Evolutionary conservation across 2,888 invertebrate genomes (phyloP).

Genomic region (Leptopilina syphax): DNA sequence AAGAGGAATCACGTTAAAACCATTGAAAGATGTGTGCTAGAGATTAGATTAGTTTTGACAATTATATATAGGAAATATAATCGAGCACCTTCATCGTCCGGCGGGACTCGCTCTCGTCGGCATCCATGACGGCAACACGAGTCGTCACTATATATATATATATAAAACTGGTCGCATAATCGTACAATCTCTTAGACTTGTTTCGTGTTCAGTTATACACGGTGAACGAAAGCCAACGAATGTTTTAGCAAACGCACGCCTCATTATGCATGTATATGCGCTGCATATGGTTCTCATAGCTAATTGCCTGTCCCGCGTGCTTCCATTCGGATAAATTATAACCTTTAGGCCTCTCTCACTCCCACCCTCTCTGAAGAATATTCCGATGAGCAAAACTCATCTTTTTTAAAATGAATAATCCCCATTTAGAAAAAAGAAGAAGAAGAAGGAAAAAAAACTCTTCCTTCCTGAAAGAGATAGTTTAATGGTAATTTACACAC

Average conservation of each 20-base stretch:
- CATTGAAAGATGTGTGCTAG: slow-evolving; percentile 44
- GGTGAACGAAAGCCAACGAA: slow-evolving; percentile 43
- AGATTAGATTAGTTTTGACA: slow-evolving; percentile 52
- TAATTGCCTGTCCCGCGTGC: slow-evolving; percentile 51
- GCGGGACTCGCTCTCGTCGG: slow-evolving; percentile 51
- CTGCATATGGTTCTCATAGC: slow-evolving; percentile 54
- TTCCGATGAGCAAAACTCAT: background rate
- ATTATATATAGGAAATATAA: slow-evolving; percentile 54
- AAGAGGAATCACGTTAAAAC: slow-evolving; percentile 44
- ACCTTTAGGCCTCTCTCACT: slow-evolving; percentile 19
- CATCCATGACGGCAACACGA: slow-evolving; percentile 53
- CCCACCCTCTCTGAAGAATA: no score
- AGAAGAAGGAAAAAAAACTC: background rate
- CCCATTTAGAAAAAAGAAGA: background rate
- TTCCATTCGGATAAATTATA: slow-evolving; percentile 50
- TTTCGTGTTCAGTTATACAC: slow-evolving; percentile 48
- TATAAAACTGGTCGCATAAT: slow-evolving; percentile 58
- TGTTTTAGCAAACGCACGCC: slow-evolving; percentile 53
- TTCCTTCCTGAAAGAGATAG: slow-evolving; percentile 2
- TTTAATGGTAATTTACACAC: slow-evolving; percentile 4
- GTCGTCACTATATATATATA: slow-evolving; percentile 41
- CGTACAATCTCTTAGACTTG: slow-evolving; percentile 52
- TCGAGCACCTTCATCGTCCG: slow-evolving; percentile 54
- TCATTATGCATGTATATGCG: slow-evolving; percentile 54
- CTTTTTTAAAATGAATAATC: background rate